These are phyloP conservation scores for Pseudomyrmex flavicornis DNA, from an alignment of 1,140 invertebrate genomes.

Conservation along the genomic window DNA sequence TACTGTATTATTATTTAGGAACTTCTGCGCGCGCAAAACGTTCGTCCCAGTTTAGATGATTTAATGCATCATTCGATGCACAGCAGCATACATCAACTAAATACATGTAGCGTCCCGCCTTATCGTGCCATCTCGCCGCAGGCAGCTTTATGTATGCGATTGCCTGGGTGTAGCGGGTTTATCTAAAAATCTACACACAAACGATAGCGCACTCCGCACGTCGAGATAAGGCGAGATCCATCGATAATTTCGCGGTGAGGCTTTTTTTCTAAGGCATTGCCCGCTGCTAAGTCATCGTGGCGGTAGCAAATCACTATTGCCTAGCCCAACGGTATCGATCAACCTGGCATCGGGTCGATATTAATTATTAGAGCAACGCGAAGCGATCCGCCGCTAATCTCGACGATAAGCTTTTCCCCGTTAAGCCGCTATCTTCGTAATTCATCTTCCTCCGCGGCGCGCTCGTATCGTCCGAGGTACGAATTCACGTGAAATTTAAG, in stretches of 20 bases:
- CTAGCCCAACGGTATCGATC: conserved; percentile 46
- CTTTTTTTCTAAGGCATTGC: conserved; percentile 19
- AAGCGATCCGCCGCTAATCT: conserved; percentile 32
- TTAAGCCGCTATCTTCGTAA: conserved; percentile 39
- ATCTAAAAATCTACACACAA: conserved; percentile 21
- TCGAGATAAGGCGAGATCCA: conserved; percentile 30
- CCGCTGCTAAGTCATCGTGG: conserved; percentile 29
- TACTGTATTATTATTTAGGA: not conserved
- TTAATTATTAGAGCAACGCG: conserved; percentile 58
- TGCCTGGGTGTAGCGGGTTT: conserved; percentile 9
- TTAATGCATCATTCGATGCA: not conserved
- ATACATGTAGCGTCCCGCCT: not conserved
- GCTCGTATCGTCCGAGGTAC: conserved; percentile 33
- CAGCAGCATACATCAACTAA: conserved; percentile 10
- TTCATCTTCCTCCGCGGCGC: conserved; percentile 30
- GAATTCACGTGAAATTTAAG: conserved; percentile 58
- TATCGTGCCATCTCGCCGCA: conserved; percentile 14
- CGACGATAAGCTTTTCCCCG: conserved; percentile 33
- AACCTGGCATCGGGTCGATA: conserved; percentile 9
- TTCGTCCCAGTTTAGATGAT: not conserved
- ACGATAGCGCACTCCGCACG: conserved; percentile 17
- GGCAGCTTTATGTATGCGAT: conserved; percentile 8
- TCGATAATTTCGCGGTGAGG: conserved; percentile 42
- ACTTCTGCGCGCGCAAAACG: not conserved
- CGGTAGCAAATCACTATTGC: conserved; percentile 53